Evolutionary conservation across 1,140 invertebrate species (phyloP), one percentile per base, ranked within the genome.

Genomic region (Trachymyrmex cornetzi): DNA sequence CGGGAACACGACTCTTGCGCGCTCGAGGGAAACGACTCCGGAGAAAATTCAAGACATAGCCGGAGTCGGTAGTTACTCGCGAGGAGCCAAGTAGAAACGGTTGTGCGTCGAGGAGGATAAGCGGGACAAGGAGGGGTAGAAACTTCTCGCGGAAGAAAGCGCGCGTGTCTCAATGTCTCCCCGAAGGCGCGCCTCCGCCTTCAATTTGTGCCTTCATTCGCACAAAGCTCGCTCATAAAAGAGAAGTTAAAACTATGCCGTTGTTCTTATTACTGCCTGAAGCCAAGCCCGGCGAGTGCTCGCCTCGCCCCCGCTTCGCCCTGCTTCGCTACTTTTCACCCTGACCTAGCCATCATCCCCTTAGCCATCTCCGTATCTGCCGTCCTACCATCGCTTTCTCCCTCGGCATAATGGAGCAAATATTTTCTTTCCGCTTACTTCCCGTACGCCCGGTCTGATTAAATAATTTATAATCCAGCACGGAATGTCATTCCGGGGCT

Each of bases 231-330:
- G 85, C 72, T 90, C 92, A 95, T 95, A 95, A 95, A 95, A 95
- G 95, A 95, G 94, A 95, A 95, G 94, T 95, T 95, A 95, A 95
- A 95, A 95, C 94, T 95, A 95, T 95, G 94, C 94, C 93, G 93
- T 95, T 94, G 94, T 95, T 95, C 95, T 95, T 95, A 95, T 95
- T 95, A 95, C 94, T 93, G 94, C 94, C 94, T 92, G 85, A 92
- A 95, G 94, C 94, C 93, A 95, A 81, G 53, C 48, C 27, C 75
- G 22, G 22, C 57, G 57, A 63, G 92, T 92, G 85, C 66, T 92
- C 87, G 86, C n/a, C 38, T 69, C 38, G 66, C 90, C 88, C 88
- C 85, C 79, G 72, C 2, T 9, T 44, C 38, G 11, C 61, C 74
- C 90, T 74, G 72, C 27, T 82, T 69, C 87, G 53, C 55, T 12